Evolutionary conservation across 2,888 invertebrate genomes (phyloP).

Genomic region (Parapristionchus giblindavisi): DNA sequence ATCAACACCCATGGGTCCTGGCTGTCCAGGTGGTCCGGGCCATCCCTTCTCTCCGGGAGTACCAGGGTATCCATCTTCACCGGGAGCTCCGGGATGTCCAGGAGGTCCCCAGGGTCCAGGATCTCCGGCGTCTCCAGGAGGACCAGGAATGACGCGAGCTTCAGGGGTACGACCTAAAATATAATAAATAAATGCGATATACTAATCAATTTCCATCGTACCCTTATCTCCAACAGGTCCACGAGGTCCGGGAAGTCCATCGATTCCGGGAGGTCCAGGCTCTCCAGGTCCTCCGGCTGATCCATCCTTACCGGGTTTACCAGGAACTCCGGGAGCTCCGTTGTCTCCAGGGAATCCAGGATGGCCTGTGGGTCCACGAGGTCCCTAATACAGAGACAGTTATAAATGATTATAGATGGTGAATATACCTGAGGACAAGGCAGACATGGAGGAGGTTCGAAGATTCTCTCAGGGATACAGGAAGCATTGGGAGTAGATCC

Average conservation of each 20-base stretch:
- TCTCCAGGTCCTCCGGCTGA: conserved; percentile 58
- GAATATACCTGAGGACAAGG: conserved; percentile 66
- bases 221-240: conserved; percentile 65
- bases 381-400: conserved; percentile 37
- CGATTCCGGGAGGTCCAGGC: conserved; percentile 62
- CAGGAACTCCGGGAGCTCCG: conserved; percentile 59
- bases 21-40: conserved; percentile 68
- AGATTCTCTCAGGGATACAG: conserved; percentile 68
- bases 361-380: conserved; percentile 54
- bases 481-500: conserved; percentile 69
- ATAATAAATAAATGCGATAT: background rate
- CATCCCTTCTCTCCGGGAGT: conserved; percentile 68
- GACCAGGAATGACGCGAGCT: conserved; percentile 68
- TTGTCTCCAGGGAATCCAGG: conserved; percentile 57
- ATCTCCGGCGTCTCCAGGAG: conserved; percentile 63
- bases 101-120: conserved; percentile 67
- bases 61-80: conserved; percentile 68
- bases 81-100: conserved; percentile 61
- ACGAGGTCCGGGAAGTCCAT: conserved; percentile 58
- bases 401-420: background rate
- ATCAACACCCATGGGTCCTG: conserved; percentile 62
- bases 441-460: conserved; percentile 70
- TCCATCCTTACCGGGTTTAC: conserved; percentile 61
- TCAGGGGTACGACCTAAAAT: conserved; percentile 62
- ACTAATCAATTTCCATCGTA: background rate